A percentile compares a stretch with the other conserved stretches of the same genome.
These are phyloP conservation scores for Drosophila ironensis DNA, from an alignment of 1,140 invertebrate genomes.

Conservation along the genomic window DNA sequence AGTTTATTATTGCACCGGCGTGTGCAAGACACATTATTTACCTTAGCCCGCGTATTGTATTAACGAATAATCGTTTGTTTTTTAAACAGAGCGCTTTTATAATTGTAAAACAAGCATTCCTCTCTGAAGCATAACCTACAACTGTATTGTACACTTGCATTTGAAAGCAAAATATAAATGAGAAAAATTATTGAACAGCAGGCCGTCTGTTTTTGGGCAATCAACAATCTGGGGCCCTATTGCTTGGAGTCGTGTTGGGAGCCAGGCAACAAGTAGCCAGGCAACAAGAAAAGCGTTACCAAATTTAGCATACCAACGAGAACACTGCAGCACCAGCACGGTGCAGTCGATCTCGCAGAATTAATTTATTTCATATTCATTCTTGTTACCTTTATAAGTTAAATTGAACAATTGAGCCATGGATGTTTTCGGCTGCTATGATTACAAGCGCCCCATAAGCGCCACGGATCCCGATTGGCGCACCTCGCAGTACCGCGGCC, in stretches of 20 bases:
- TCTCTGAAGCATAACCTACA: conserved; percentile 51
- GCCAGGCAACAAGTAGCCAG: conserved; percentile 34
- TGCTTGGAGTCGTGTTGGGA: conserved; percentile 1
- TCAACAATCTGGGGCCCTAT: conserved; percentile 16
- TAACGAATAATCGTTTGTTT: conserved; percentile 66
- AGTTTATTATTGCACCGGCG: conserved; percentile 54
- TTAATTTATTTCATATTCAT: background rate
- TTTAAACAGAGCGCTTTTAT: conserved; percentile 71
- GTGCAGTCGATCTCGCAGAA: background rate
- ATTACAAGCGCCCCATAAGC: conserved; percentile 54
- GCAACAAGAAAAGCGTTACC: background rate
- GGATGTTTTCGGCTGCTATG: conserved; percentile 72
- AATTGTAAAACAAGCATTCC: conserved; percentile 70
- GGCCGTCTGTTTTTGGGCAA: conserved; percentile 15
- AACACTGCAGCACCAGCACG: background rate
- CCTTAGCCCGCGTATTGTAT: conserved; percentile 42
- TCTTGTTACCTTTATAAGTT: background rate
- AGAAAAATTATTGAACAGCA: conserved; percentile 50
- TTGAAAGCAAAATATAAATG: conserved; percentile 56
- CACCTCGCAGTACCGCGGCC: conserved; percentile 63
- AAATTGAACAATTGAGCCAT: conserved; percentile 19
- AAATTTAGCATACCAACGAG: conserved; percentile 22
- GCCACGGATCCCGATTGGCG: conserved; percentile 55
- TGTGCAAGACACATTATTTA: conserved; percentile 33
- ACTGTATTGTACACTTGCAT: conserved; percentile 54